Evolutionary conservation across 1,140 invertebrate genomes (phyloP).

Genomic region (Matsumurasca onukii): DNA sequence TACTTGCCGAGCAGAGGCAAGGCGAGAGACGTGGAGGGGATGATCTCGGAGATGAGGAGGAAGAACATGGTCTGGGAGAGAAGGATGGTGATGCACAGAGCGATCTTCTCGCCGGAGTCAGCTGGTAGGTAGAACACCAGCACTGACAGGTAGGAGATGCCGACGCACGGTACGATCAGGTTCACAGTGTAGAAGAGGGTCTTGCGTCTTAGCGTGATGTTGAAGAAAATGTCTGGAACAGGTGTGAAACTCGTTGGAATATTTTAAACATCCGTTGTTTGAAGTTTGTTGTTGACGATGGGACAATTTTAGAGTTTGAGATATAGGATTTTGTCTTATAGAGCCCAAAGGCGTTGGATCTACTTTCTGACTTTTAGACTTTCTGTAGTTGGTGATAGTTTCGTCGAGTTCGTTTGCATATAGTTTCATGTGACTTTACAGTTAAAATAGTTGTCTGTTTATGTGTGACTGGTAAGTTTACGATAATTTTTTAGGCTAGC

Average conservation of each 20-base stretch:
- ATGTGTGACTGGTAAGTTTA: no score
- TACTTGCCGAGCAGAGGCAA: slow-evolving; percentile 97
- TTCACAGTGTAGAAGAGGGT: slow-evolving; percentile 97
- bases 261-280: no score
- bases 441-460: no score
- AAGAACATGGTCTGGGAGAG: slow-evolving; percentile 99
- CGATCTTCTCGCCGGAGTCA: slow-evolving; percentile 98
- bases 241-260: background rate
- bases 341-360: no score
- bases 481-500: no score
- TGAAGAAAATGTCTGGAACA: slow-evolving; percentile 91
- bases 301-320: no score
- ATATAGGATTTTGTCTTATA: no score
- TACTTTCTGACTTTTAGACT: no score
- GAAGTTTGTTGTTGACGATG: no score
- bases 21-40: slow-evolving; percentile 96
- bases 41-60: slow-evolving; percentile 95
- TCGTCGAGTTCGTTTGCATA: no score
- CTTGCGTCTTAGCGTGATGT: slow-evolving; percentile 92
- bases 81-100: slow-evolving; percentile 96
- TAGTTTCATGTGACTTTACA: no score
- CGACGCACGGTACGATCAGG: slow-evolving; percentile 90
- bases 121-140: slow-evolving; percentile 97
- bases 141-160: slow-evolving; percentile 88
- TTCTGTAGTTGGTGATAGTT: no score